Conservation (phyloP, 2,113 vertebrate genomes). For the Sarotherodon lohbergeri region DNA sequence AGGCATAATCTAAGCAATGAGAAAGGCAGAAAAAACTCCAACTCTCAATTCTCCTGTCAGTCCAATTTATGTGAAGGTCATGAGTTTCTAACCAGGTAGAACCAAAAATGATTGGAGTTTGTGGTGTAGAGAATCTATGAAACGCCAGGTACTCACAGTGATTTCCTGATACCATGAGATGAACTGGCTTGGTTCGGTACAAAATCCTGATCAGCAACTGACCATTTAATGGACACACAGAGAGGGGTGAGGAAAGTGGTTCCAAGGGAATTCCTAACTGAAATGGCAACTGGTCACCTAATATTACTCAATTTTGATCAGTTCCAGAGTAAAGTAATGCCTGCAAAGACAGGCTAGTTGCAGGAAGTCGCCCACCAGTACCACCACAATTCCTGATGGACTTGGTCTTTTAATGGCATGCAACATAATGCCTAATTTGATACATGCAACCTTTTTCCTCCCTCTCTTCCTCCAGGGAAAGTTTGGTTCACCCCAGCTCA, state of each 20-base stretch:
- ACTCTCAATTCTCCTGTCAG: not conserved
- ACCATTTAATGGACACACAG: not conserved
- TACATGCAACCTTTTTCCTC: not conserved
- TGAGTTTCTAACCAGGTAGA: not conserved
- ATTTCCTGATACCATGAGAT: not conserved
- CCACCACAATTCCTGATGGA: not conserved
- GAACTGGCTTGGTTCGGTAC: not conserved
- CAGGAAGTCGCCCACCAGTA: not conserved
- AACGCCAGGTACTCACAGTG: not conserved
- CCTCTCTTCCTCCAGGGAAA: not conserved
- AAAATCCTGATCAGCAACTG: not conserved
- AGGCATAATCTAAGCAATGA: not conserved
- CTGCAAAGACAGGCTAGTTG: not conserved
- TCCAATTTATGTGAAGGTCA: not conserved
- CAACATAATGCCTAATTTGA: not conserved
- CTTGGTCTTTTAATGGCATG: not conserved
- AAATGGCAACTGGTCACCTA: not conserved
- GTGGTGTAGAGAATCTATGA: not conserved
- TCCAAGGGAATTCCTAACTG: not conserved
- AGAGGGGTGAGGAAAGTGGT: not conserved
- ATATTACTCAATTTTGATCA: not conserved
- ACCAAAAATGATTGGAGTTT: not conserved
- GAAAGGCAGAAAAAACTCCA: not conserved
- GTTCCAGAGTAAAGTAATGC: not conserved
- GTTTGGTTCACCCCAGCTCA: not conserved